Conservation (phyloP, 2,797 vertebrate genomes). For the Gallinago nigripennis region DNA sequence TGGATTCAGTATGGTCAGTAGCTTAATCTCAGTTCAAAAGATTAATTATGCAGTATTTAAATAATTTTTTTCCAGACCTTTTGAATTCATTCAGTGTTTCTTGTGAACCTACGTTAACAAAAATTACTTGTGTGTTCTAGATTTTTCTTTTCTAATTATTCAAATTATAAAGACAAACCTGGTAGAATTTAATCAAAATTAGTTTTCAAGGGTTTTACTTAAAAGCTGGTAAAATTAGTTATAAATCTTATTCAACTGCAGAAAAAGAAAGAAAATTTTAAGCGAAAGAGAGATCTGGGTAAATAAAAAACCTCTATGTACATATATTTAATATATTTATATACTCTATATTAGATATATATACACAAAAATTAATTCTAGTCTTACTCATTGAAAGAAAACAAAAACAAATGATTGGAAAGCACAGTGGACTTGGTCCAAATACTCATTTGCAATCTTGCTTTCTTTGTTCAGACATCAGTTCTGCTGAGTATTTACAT, state of each 20-base stretch:
- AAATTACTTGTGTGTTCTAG: not conserved
- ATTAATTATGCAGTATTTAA: not conserved
- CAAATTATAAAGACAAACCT: not conserved
- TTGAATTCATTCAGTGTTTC: not conserved
- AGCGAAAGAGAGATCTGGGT: not conserved
- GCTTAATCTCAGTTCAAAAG: not conserved
- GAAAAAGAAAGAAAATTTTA: not conserved
- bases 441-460: constrained; percentile 11
- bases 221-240: not conserved
- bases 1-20: not conserved
- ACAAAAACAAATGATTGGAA: not conserved
- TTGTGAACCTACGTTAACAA: not conserved
- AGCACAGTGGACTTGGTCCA: not conserved
- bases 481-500: constrained; percentile 60
- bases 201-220: not conserved
- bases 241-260: not conserved
- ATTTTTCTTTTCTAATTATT: not conserved
- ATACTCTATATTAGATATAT: not conserved
- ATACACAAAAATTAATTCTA: not conserved
- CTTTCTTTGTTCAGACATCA: constrained; percentile 54
- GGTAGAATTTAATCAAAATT: not conserved
- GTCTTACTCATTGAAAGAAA: not conserved
- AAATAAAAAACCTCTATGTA: not conserved
- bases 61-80: not conserved
- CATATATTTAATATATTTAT: not conserved